A percentile compares a stretch with the other conserved stretches of the same genome.
phyloP scores from a whole-genome alignment of 2,888 invertebrate genomes.

The Hymenopus coronatus region DNA sequence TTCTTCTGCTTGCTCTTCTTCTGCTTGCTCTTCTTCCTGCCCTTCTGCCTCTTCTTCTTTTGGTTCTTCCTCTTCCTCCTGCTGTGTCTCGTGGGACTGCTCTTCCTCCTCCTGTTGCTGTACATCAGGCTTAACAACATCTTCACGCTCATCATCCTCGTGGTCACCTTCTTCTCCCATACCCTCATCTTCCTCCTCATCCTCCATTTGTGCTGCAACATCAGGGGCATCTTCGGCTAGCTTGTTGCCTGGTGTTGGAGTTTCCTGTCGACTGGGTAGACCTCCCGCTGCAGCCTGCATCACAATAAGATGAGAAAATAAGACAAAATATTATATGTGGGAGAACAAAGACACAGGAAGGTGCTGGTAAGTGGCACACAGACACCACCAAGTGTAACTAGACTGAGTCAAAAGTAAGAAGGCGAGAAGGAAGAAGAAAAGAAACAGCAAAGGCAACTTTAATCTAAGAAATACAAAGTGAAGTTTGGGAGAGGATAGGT shows the following conservation, averaged over 20 bases:
- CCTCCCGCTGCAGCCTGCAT: not conserved
- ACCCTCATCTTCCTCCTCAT: constrained; percentile 32
- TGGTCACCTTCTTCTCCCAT: constrained; percentile 24
- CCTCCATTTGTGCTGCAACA: constrained; percentile 1
- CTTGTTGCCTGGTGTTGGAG: not conserved
- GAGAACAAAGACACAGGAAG: too few species aligned
- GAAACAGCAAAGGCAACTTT: too few species aligned
- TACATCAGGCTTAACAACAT: not conserved
- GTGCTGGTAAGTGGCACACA: too few species aligned
- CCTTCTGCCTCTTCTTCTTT: constrained; percentile 21
- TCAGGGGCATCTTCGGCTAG: not conserved
- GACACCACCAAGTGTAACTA: too few species aligned
- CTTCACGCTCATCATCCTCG: constrained; percentile 15
- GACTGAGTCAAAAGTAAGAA: too few species aligned
- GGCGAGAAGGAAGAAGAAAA: too few species aligned
- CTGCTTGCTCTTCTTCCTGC: constrained; percentile 18
- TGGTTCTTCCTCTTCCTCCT: not conserved
- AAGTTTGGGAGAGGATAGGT: too few species aligned
- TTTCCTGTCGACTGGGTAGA: not conserved
- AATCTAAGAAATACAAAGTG: too few species aligned
- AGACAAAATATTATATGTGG: too few species aligned
- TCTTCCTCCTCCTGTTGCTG: constrained; percentile 23
- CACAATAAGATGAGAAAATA: too few species aligned
- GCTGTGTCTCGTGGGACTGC: not conserved
- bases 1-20: constrained; percentile 30